Evolutionary conservation across 2,797 vertebrate species (phyloP), one percentile per base, ranked within the genome.

Genomic region (Acanthurus leucopareius): DNA sequence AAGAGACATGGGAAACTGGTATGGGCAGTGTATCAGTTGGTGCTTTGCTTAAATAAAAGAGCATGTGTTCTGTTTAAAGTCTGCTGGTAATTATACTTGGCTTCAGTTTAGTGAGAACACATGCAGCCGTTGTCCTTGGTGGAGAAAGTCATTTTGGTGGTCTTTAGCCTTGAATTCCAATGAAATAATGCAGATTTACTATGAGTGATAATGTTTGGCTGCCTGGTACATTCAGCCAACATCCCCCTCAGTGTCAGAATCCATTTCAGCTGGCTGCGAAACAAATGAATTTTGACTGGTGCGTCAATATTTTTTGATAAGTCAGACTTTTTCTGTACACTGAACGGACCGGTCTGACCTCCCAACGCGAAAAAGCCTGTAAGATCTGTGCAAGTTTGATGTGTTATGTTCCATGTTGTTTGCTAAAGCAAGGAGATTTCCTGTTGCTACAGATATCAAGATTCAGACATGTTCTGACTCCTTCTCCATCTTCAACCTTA

Each of bases 281-380:
- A 62, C 22, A 69, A 72, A 84, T 70, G 3, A 35, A 53, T 74
- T 52, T 62, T 68, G 85, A 90, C 78, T 54, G 75, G 38, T 77
- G 71, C 78, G 61, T 87, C 80, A 67, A 88, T 80, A 83, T 35
- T 64, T 76, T 86, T 63, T 83, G 82, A 87, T 70, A 66, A 54
- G 74, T 59, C 57, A 57, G 75, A 77, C 57, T 69, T 77, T 77
- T 72, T 47, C 38, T 35, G 57, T 17, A 22, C 22, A 47, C 25
- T n/a, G 51, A 67, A 35, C 14, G 10, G 11, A 74, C 13, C 13
- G 1, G 32, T 76, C 54, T 72, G 66, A 73, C 45, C 61, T 57
- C 74, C 58, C 16, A 28, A 42, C 40, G 70, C 68, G 68, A 78
- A 73, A 79, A 73, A 79, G 65, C 57, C 56, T 59, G 42, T 28